Evolutionary conservation across 2,113 vertebrate genomes (phyloP).

Genomic region (Melanerpes formicivorus): DNA sequence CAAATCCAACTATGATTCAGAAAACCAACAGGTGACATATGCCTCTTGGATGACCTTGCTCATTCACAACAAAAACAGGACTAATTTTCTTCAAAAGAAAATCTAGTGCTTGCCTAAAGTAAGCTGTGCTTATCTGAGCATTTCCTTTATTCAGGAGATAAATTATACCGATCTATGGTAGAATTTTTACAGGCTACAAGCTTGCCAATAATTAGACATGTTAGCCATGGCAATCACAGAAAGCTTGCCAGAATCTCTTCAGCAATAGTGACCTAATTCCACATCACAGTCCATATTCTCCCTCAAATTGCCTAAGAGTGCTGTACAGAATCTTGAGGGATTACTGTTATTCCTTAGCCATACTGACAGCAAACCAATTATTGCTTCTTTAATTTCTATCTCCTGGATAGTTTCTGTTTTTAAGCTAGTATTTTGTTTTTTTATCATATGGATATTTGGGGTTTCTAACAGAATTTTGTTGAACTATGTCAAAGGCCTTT

Average conservation of each 20-base stretch:
- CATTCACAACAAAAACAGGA: neutral
- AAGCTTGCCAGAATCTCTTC: neutral
- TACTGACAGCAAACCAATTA: neutral
- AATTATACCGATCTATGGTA: fast-evolving
- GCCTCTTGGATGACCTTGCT: neutral
- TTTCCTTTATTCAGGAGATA: neutral
- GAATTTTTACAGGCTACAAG: no score
- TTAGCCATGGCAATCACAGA: neutral
- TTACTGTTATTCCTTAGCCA: neutral
- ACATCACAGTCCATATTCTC: neutral
- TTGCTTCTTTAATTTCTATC: neutral
- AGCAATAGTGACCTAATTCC: neutral
- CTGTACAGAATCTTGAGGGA: neutral
- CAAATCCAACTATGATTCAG: neutral
- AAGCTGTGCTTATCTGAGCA: neutral
- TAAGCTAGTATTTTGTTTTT: neutral
- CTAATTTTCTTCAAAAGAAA: neutral
- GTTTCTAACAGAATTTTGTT: neutral
- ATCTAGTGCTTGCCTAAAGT: neutral
- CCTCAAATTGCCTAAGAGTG: neutral
- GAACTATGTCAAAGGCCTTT: neutral
- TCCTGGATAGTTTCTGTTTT: neutral
- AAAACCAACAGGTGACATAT: neutral
- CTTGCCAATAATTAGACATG: no score
- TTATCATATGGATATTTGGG: neutral